Percentiles rank a stretch among this genome's conserved stretches.
phyloP scores from a whole-genome alignment of 2,113 vertebrate genomes.

The Alouatta palliata region DNA sequence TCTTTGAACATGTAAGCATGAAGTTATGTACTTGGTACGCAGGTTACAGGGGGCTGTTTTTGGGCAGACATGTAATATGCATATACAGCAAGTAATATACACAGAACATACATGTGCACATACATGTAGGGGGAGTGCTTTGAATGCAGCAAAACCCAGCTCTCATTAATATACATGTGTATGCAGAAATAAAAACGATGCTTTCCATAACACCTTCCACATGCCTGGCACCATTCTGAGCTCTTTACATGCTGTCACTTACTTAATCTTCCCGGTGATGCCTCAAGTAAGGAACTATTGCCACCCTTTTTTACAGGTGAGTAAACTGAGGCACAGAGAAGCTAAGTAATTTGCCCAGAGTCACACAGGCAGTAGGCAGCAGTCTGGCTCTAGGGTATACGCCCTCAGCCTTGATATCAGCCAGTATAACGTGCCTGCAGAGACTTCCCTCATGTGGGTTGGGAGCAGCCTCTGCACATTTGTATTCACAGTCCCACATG shows the following conservation, averaged over 20 bases:
- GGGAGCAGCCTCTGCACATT: not conserved
- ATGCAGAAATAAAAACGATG: not conserved
- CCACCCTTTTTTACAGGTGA: not conserved
- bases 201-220: rapidly evolving
- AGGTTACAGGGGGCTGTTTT: too few species aligned
- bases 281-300: not conserved
- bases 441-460: not conserved
- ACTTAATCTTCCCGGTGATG: not conserved
- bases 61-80: rapidly evolving
- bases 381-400: not conserved
- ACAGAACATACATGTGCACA: not conserved
- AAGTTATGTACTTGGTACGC: rapidly evolving
- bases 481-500: not conserved
- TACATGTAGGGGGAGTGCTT: too few species aligned
- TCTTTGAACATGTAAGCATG: not conserved
- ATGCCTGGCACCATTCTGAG: not conserved
- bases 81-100: not conserved
- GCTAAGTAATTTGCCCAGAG: not conserved
- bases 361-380: not conserved
- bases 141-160: not conserved
- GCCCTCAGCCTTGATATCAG: not conserved
- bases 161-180: rapidly evolving
- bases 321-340: not conserved
- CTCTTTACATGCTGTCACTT: not conserved
- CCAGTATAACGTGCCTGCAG: rapidly evolving